Evolutionary conservation across 2,888 invertebrate species (phyloP).

Genomic region (Drosophila phalerata): DNA sequence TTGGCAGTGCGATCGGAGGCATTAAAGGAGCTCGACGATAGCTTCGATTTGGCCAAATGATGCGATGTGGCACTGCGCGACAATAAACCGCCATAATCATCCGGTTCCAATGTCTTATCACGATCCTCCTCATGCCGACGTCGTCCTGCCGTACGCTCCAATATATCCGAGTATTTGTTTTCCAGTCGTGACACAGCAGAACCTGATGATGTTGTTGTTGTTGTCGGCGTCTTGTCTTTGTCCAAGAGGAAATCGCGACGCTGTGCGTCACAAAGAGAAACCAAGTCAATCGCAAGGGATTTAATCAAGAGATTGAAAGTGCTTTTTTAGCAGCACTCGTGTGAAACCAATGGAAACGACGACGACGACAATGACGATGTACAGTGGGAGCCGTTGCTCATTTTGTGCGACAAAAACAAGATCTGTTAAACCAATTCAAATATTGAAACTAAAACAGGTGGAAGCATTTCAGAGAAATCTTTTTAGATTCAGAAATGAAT

Average conservation of each 20-base stretch:
- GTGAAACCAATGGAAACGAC: slow-evolving; percentile 78
- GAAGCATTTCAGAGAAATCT: no score
- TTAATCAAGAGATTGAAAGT: slow-evolving; percentile 71
- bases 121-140: slow-evolving; percentile 86
- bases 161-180: slow-evolving; percentile 92
- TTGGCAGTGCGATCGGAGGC: slow-evolving; percentile 85
- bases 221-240: slow-evolving; percentile 84
- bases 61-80: slow-evolving; percentile 90
- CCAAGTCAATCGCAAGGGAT: slow-evolving; percentile 52
- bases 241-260: slow-evolving; percentile 81
- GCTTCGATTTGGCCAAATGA: slow-evolving; percentile 87
- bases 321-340: slow-evolving; percentile 70
- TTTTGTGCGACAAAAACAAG: not conserved
- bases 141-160: slow-evolving; percentile 90
- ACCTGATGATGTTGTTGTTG: slow-evolving; percentile 28
- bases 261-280: slow-evolving; percentile 71
- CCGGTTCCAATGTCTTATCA: slow-evolving; percentile 91
- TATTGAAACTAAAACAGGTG: no score
- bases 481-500: no score
- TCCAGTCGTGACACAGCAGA: slow-evolving; percentile 90
- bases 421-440: no score
- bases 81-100: slow-evolving; percentile 85
- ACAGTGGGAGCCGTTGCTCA: slow-evolving; percentile 9
- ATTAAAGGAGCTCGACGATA: slow-evolving; percentile 86
- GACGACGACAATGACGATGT: slow-evolving; percentile 13